A percentile compares a stretch with the other conserved stretches of the same genome.
Evolutionary conservation across 2,113 vertebrate genomes (phyloP).

Genomic region (Willisornis vidua): DNA sequence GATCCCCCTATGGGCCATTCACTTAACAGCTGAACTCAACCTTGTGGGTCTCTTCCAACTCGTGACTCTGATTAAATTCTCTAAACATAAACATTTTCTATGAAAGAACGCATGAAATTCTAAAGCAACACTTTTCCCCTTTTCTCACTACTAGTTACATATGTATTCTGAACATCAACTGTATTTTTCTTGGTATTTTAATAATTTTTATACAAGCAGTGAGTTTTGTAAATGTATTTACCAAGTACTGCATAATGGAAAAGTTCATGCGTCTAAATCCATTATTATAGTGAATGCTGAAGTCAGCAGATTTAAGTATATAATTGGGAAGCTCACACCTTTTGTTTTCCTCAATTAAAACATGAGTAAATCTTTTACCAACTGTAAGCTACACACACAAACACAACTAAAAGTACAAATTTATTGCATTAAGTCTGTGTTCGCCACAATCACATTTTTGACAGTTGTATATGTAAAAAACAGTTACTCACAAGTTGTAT

Average conservation of each 20-base stretch:
- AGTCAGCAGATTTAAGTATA: not conserved
- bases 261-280: not conserved
- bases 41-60: not conserved
- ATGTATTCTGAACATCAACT: not conserved
- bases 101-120: not conserved
- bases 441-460: not conserved
- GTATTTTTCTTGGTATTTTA: not conserved
- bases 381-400: not conserved
- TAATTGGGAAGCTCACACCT: not conserved
- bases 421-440: not conserved
- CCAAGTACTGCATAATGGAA: not conserved
- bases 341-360: not conserved
- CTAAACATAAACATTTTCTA: not conserved
- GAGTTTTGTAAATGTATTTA: not conserved
- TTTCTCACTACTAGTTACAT: not conserved
- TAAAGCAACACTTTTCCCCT: not conserved
- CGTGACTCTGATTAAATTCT: not conserved
- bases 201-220: not conserved
- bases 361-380: not conserved
- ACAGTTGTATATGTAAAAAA: not conserved
- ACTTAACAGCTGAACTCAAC: not conserved
- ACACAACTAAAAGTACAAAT: not conserved
- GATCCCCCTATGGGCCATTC: not conserved
- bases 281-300: not conserved
- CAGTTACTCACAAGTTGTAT: conserved; percentile 90